These are phyloP conservation scores for Rhipidura dahli DNA, from an alignment of 2,113 vertebrate genomes.

Conservation along the genomic window DNA sequence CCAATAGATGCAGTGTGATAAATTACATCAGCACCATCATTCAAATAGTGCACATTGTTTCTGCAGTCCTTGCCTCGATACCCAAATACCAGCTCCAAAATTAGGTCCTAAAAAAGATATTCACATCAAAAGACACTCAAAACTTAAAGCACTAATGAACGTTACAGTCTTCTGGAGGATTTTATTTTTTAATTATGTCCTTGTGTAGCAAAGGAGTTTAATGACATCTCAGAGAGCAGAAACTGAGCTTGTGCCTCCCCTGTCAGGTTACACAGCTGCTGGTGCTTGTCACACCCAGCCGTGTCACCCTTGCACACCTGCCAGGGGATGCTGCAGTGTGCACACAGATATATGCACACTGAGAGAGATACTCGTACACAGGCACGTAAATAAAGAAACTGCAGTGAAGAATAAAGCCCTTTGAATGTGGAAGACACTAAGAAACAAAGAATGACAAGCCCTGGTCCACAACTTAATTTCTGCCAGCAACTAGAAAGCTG, in stretches of 20 bases:
- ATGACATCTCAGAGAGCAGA: neutral
- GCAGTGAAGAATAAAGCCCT: neutral
- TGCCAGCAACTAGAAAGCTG: neutral
- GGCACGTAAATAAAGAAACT: neutral
- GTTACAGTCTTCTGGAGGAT: neutral
- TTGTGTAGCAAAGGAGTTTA: neutral
- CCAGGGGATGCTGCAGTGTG: neutral
- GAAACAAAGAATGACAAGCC: neutral
- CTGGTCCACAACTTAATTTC: neutral
- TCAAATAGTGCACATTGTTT: constrained; percentile 98
- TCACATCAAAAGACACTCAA: neutral
- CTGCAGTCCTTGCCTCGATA: constrained; percentile 97
- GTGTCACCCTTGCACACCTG: neutral
- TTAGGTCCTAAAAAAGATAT: constrained; percentile 83
- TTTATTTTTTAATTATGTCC: neutral
- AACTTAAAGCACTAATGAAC: neutral
- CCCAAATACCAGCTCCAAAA: constrained; percentile 94
- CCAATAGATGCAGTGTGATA: constrained; percentile 96
- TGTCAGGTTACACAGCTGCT: neutral
- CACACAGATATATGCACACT: neutral
- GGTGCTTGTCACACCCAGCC: neutral
- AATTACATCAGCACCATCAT: constrained; percentile 95
- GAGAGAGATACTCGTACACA: neutral
- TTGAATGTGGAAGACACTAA: neutral
- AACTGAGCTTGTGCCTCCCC: neutral